Percentiles rank a stretch among this genome's conserved stretches.
These are phyloP conservation scores for Erithacus rubecula DNA, from an alignment of 2,797 vertebrate species.

Conservation along the genomic window DNA sequence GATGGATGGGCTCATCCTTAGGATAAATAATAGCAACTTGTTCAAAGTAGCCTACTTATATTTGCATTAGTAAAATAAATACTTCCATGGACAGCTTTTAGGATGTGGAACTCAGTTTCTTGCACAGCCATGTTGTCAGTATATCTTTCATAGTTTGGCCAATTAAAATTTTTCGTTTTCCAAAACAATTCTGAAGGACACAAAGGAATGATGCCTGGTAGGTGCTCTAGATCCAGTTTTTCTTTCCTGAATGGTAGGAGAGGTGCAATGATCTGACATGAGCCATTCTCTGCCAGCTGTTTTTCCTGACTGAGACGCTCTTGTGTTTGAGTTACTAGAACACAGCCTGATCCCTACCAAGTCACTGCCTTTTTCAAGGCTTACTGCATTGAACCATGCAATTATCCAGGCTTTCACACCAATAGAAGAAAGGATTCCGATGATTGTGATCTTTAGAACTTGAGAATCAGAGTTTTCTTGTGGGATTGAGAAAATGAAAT, in stretches of 20 bases:
- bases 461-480: neutral
- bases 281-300: neutral
- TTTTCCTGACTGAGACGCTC: neutral
- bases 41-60: neutral
- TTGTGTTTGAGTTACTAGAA: neutral
- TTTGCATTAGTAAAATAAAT: neutral
- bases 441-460: neutral
- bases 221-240: neutral
- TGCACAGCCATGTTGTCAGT: neutral
- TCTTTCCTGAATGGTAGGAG: neutral
- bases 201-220: neutral
- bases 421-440: neutral
- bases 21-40: neutral
- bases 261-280: neutral
- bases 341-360: neutral
- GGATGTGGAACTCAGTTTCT: neutral
- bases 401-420: neutral
- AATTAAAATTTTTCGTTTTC: neutral
- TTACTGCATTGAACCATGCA: neutral
- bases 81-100: neutral
- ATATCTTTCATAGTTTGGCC: neutral
- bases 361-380: neutral
- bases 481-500: neutral
- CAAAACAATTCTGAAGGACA: neutral
- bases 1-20: neutral